A percentile compares a stretch with the other conserved stretches of the same genome.
phyloP scores from a whole-genome alignment of 2,797 vertebrate genomes.

The Phrynocephalus vlangalii region DNA sequence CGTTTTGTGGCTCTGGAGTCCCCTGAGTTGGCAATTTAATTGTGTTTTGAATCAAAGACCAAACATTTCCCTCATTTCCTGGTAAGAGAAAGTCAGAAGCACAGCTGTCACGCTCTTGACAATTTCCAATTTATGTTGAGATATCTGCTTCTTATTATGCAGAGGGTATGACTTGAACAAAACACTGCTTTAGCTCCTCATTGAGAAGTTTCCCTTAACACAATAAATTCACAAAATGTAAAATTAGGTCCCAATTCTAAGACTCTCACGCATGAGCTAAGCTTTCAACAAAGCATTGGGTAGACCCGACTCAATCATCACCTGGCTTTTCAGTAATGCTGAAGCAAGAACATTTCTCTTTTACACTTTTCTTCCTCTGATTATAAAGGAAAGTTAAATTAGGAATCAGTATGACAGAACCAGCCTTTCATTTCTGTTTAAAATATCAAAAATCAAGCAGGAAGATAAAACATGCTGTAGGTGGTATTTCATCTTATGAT shows the following conservation, averaged over 20 bases:
- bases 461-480: constrained; percentile 67
- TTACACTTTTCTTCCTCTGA: constrained; percentile 57
- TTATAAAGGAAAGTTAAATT: constrained; percentile 66
- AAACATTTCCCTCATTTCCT: not conserved
- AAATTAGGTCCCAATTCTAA: constrained; percentile 13
- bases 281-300: constrained; percentile 15
- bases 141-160: constrained; percentile 35
- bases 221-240: constrained; percentile 44
- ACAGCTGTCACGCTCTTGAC: constrained; percentile 23
- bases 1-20: not conserved
- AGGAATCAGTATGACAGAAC: constrained; percentile 70
- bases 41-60: constrained; percentile 9
- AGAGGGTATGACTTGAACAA: constrained; percentile 24
- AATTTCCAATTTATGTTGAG: not conserved
- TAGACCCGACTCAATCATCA: constrained; percentile 34
- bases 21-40: constrained; percentile 2
- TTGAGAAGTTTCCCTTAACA: constrained; percentile 35
- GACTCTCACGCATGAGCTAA: constrained; percentile 10
- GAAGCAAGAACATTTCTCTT: constrained; percentile 47
- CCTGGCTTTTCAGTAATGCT: constrained; percentile 52
- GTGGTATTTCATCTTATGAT: constrained; percentile 73
- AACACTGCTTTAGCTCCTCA: constrained; percentile 36
- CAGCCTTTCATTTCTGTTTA: constrained; percentile 64
- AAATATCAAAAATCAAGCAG: constrained; percentile 59
- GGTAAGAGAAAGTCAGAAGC: constrained; percentile 2